Evolutionary conservation across 2,888 invertebrate species (phyloP).

Genomic region (Pelosia muscerda): DNA sequence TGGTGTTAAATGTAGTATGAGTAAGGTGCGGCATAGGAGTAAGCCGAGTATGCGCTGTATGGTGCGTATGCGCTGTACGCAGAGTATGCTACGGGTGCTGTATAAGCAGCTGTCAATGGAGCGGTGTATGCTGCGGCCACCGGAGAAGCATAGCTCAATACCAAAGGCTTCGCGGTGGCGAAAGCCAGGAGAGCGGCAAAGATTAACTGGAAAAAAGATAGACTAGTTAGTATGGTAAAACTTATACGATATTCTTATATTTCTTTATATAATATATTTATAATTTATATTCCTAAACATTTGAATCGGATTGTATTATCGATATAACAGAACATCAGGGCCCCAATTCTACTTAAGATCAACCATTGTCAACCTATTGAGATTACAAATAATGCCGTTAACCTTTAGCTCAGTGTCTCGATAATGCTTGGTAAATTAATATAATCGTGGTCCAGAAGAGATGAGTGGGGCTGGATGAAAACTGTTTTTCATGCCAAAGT

Average conservation of each 20-base stretch:
- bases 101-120: conserved; percentile 64
- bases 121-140: conserved; percentile 66
- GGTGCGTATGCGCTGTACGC: conserved; percentile 66
- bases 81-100: conserved; percentile 73
- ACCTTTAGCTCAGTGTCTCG: too few relatives aligned
- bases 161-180: conserved; percentile 61
- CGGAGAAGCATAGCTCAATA: conserved; percentile 63
- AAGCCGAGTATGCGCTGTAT: conserved; percentile 63
- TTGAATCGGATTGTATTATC: too few relatives aligned
- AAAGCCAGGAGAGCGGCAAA: conserved; percentile 85
- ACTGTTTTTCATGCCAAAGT: too few relatives aligned
- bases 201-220: conserved; percentile 72
- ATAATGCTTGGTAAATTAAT: too few relatives aligned
- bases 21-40: conserved; percentile 67
- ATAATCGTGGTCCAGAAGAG: too few relatives aligned
- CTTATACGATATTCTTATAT: not conserved
- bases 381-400: too few relatives aligned
- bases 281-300: too few relatives aligned
- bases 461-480: too few relatives aligned
- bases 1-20: conserved; percentile 59
- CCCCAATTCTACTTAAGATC: too few relatives aligned
- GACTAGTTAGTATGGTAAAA: not conserved
- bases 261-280: too few relatives aligned
- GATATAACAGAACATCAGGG: too few relatives aligned
- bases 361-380: too few relatives aligned